phyloP scores from a whole-genome alignment of 23 tunicate species.

The Trididemnum clinides region DNA sequence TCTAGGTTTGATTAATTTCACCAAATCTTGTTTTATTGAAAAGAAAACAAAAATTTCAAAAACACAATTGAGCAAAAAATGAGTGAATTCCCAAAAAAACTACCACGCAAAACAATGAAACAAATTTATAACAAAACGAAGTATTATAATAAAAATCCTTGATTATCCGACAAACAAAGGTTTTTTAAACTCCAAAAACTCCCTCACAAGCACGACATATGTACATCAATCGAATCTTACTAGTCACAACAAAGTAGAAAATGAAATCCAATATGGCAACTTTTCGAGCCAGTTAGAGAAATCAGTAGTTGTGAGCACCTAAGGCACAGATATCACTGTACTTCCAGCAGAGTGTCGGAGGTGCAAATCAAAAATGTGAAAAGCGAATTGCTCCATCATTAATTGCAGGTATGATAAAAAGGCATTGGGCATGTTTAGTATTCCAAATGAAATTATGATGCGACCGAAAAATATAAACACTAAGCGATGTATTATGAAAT shows the following conservation, averaged over 20 bases:
- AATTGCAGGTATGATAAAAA: no score
- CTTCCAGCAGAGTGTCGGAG: no score
- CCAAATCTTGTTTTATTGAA: conserved; percentile 40
- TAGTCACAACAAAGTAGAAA: neutral
- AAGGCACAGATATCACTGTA: neutral
- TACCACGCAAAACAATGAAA: conserved; percentile 58
- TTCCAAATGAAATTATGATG: no score
- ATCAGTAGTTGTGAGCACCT: no score
- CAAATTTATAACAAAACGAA: conserved; percentile 51
- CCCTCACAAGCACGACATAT: neutral
- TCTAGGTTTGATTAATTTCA: no score
- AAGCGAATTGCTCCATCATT: no score
- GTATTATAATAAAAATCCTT: conserved; percentile 6
- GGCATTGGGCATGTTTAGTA: no score
- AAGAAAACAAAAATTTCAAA: conserved; percentile 29
- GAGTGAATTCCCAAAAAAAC: conserved; percentile 35
- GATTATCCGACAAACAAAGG: neutral
- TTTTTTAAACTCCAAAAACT: neutral
- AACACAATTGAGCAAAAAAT: conserved; percentile 33
- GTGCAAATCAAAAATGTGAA: no score
- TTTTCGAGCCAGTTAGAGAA: no score
- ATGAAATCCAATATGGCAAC: no score
- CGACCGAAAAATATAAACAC: neutral
- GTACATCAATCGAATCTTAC: neutral
- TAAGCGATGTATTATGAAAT: no score